phyloP scores from a whole-genome alignment of 2,113 vertebrate species.

The Verasper variegatus region DNA sequence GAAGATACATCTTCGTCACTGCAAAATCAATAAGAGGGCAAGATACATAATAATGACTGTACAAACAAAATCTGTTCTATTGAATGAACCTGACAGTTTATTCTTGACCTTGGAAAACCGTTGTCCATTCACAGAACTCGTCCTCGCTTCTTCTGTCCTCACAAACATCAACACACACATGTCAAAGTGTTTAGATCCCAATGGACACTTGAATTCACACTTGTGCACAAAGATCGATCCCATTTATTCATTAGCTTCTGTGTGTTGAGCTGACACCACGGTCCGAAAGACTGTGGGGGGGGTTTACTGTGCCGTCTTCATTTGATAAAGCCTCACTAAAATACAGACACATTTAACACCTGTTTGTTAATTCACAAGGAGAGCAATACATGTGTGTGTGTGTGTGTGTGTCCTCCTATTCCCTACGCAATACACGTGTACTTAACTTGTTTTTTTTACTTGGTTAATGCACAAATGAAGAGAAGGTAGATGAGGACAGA shows the following conservation, averaged over 20 bases:
- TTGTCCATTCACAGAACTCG: no score
- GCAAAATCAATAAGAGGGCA: neutral
- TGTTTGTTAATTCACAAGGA: conserved; percentile 23
- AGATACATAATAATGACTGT: neutral
- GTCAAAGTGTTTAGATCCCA: neutral
- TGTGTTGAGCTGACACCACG: neutral
- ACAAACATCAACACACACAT: neutral
- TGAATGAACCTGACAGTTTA: neutral
- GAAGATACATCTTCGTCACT: neutral
- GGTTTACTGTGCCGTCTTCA: conserved; percentile 5
- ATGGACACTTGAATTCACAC: neutral
- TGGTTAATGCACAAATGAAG: conserved; percentile 21
- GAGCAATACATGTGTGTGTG: neutral
- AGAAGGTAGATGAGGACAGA: conserved; percentile 25
- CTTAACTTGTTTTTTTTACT: conserved; percentile 18
- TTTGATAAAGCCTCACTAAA: conserved; percentile 30
- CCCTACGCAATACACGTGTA: neutral
- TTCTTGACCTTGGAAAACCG: neutral
- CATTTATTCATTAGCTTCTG: conserved; percentile 32
- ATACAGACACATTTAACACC: conserved; percentile 7
- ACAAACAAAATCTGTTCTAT: neutral
- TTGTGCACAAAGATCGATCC: neutral
- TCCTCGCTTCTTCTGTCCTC: no score
- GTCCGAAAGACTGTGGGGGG: conserved; percentile 8
- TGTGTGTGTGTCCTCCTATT: neutral